Percentiles rank a stretch among this genome's conserved stretches.
Evolutionary conservation across 1,140 invertebrate genomes (phyloP).

Genomic region (Nautilus pompilius): DNA sequence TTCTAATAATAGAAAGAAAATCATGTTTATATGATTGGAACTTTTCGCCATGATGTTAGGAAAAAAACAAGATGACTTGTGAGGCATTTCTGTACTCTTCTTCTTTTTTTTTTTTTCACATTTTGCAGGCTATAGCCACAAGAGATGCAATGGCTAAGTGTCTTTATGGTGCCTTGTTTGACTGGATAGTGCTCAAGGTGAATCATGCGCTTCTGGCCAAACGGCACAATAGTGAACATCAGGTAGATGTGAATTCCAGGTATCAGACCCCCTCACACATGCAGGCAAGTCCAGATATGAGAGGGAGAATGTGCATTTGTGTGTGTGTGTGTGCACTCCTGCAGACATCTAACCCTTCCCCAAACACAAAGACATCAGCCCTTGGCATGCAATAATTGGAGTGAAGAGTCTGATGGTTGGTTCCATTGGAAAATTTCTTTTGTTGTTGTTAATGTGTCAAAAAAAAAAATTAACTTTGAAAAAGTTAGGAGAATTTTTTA

Average conservation of each 20-base stretch:
- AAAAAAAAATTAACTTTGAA: too few species aligned
- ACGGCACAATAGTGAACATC: constrained; percentile 49
- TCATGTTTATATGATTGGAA: too few species aligned
- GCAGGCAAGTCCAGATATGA: constrained; percentile 3
- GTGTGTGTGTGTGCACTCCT: not conserved
- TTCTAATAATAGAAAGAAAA: too few species aligned
- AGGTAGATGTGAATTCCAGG: constrained; percentile 25
- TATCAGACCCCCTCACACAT: constrained; percentile 1
- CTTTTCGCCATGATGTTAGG: too few species aligned
- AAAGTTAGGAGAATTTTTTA: too few species aligned
- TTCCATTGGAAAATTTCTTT: too few species aligned
- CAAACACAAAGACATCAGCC: too few species aligned
- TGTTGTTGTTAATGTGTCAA: too few species aligned
- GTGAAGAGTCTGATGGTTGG: too few species aligned
- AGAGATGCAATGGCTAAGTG: constrained; percentile 96
- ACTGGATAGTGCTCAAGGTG: constrained; percentile 93
- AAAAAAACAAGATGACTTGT: too few species aligned
- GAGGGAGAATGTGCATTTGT: not conserved
- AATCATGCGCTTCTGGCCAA: constrained; percentile 59
- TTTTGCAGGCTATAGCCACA: constrained; percentile 81
- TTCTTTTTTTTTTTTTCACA: constrained; percentile 16
- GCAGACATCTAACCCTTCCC: too few species aligned
- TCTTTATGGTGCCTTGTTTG: constrained; percentile 92
- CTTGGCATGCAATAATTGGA: too few species aligned
- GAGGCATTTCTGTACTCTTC: not conserved